Evolutionary conservation across 2,888 invertebrate species (phyloP).

Genomic region (Microctonus aethiopoides): DNA sequence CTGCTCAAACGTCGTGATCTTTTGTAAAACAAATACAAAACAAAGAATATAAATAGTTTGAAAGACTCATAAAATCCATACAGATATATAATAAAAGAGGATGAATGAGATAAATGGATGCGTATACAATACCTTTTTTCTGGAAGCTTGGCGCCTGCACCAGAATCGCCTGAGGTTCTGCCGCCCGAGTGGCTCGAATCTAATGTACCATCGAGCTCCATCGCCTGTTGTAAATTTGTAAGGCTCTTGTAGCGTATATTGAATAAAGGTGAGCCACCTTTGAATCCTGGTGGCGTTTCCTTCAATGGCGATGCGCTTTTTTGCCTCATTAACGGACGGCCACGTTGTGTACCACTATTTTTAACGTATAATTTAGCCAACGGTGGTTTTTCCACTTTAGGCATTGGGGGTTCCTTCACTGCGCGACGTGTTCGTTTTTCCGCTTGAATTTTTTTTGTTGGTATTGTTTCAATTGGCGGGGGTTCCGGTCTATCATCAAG

Average conservation of each 20-base stretch:
- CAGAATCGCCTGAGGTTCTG: conserved; percentile 86
- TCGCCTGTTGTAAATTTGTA: conserved; percentile 79
- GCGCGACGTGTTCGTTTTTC: conserved; percentile 82
- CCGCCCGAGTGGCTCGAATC: conserved; percentile 92
- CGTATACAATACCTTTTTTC: conserved; percentile 74
- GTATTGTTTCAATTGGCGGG: conserved; percentile 92
- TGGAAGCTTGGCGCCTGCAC: conserved; percentile 80
- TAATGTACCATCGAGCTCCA: conserved; percentile 81
- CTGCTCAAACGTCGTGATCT: conserved; percentile 81
- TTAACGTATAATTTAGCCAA: conserved; percentile 82
- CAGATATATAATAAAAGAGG: neutral
- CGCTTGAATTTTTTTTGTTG: conserved; percentile 81
- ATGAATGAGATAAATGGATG: neutral
- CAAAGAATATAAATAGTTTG: neutral
- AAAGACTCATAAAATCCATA: neutral
- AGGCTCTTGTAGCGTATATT: conserved; percentile 75
- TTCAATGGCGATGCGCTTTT: conserved; percentile 80
- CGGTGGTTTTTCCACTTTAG: conserved; percentile 72
- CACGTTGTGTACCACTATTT: conserved; percentile 76
- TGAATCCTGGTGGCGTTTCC: conserved; percentile 76
- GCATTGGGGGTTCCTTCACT: conserved; percentile 72
- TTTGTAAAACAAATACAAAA: neutral
- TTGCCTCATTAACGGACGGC: conserved; percentile 75
- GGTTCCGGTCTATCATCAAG: conserved; percentile 82
- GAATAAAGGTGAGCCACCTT: conserved; percentile 81